phyloP scores from a whole-genome alignment of 2,113 vertebrate genomes.

The Triplophysa rosa region DNA sequence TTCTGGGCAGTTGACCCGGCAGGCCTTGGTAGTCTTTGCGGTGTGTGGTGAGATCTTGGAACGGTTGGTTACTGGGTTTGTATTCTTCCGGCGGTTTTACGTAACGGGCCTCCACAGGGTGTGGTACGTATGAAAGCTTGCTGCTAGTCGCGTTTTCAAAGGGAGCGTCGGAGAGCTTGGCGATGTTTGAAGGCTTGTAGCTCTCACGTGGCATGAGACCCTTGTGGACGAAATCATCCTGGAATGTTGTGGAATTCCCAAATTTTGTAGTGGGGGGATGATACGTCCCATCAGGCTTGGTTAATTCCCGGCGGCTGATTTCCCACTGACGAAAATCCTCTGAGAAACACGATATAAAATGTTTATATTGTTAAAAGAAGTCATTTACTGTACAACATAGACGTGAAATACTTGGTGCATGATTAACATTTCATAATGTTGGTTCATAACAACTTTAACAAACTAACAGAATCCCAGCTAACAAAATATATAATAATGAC shows the following conservation, averaged over 20 bases:
- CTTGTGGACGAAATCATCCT: constrained; percentile 74
- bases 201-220: constrained; percentile 63
- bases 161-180: constrained; percentile 61
- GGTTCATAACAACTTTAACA: too few relatives aligned
- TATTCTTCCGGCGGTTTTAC: constrained; percentile 66
- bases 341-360: constrained; percentile 54
- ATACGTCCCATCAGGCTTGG: constrained; percentile 70
- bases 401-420: too few relatives aligned
- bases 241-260: constrained; percentile 81
- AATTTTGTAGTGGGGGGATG: constrained; percentile 74
- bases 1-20: constrained; percentile 68
- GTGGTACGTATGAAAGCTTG: constrained; percentile 66
- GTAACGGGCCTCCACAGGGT: constrained; percentile 62
- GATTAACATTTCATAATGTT: too few relatives aligned
- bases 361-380: neutral
- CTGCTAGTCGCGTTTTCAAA: constrained; percentile 75
- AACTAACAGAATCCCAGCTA: too few relatives aligned
- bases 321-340: constrained; percentile 80
- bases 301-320: constrained; percentile 68
- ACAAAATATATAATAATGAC: too few relatives aligned
- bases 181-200: constrained; percentile 69
- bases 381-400: too few relatives aligned
- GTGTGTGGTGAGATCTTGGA: constrained; percentile 80
- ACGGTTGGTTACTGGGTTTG: constrained; percentile 71
- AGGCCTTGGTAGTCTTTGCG: constrained; percentile 76